Conservation (phyloP, 2,797 vertebrate genomes). For the Hozukius guyotensis region DNA sequence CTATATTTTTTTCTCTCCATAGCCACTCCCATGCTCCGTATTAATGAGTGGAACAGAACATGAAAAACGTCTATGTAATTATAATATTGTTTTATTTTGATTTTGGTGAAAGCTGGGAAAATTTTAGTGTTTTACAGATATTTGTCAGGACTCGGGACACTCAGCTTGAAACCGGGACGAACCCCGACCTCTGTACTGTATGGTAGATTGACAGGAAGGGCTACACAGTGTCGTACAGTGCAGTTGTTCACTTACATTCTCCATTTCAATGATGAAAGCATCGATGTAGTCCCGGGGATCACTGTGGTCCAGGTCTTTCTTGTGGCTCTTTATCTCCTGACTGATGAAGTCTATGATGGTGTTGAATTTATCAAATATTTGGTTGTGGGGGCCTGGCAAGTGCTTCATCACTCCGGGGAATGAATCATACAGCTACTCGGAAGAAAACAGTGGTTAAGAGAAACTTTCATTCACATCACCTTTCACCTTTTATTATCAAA, state of each 20-base stretch:
- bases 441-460: not conserved
- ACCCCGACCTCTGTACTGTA: no score
- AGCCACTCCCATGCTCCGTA: no score
- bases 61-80: no score
- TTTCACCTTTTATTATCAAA: not conserved
- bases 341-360: conserved; percentile 68
- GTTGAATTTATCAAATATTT: conserved; percentile 48
- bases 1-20: no score
- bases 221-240: no score
- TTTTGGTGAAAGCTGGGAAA: no score
- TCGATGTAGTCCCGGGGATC: conserved; percentile 81
- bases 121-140: no score
- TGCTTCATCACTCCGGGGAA: conserved; percentile 72
- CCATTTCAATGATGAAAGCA: conserved; percentile 82
- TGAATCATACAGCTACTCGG: conserved; percentile 62
- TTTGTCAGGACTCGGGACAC: no score
- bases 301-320: conserved; percentile 74
- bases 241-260: conserved; percentile 64
- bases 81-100: no score
- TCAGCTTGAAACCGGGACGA: no score
- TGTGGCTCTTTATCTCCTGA: conserved; percentile 73
- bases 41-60: no score
- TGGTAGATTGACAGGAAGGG: not conserved
- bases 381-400: conserved; percentile 78
- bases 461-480: not conserved